Evolutionary conservation across 2,797 vertebrate species (phyloP).

Genomic region (Anas bahamensis): DNA sequence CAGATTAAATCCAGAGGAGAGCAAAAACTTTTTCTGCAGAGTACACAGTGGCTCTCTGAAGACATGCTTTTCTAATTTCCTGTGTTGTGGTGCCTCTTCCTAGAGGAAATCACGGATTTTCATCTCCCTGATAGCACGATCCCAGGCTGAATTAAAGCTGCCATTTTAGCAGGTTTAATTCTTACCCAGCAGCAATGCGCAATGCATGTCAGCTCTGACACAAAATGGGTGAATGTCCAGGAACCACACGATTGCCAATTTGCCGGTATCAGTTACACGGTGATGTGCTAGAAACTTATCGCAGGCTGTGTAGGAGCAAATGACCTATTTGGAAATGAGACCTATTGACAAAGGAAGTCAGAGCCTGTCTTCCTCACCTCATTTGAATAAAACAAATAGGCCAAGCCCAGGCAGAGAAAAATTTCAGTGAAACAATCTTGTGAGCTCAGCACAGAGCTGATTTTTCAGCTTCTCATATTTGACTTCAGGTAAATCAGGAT

Average conservation of each 20-base stretch:
- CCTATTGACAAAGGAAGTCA: not conserved
- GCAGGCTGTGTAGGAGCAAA: not conserved
- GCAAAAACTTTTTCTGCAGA: not conserved
- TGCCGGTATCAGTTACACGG: not conserved
- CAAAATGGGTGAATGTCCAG: not conserved
- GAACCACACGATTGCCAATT: not conserved
- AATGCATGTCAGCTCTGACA: not conserved
- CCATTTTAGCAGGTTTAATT: not conserved
- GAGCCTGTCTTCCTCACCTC: not conserved
- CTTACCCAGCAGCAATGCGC: not conserved
- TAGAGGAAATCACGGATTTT: not conserved
- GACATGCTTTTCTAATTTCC: not conserved
- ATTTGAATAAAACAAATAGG: slow-evolving; percentile 68
- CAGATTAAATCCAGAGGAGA: not conserved
- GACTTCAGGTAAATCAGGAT: not conserved
- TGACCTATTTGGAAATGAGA: not conserved
- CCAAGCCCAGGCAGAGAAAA: slow-evolving; percentile 22
- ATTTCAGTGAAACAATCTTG: not conserved
- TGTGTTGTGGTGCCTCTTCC: not conserved
- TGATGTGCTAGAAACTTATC: not conserved
- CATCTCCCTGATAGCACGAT: accelerated
- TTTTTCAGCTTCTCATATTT: not conserved
- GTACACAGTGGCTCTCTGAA: not conserved
- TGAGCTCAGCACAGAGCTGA: not conserved
- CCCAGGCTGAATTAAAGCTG: not conserved